phyloP scores from a whole-genome alignment of 2,113 vertebrate species.

The Corynorhinus townsendii region DNA sequence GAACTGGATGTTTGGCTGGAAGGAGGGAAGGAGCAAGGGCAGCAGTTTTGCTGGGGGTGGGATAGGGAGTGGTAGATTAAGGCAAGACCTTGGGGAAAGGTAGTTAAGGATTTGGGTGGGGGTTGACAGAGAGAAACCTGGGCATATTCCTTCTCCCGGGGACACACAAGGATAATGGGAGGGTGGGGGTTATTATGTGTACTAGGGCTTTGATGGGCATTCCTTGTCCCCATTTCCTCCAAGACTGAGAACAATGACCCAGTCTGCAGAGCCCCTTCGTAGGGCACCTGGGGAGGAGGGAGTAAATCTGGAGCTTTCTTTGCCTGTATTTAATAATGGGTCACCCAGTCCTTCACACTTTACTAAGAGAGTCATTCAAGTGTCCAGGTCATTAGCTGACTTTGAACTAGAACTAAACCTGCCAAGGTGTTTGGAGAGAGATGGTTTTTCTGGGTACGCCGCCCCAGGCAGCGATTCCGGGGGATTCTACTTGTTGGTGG shows the following conservation, averaged over 20 bases:
- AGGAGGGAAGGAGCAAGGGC: not conserved
- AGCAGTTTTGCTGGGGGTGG: not conserved
- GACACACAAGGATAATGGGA: not conserved
- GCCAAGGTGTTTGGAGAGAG: not conserved
- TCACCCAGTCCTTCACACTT: slow-evolving; percentile 58
- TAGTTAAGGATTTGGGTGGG: not conserved
- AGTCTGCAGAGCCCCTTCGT: not conserved
- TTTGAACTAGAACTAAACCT: slow-evolving; percentile 47
- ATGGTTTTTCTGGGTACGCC: not conserved
- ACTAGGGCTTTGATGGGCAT: not conserved
- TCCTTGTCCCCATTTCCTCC: not conserved
- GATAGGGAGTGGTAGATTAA: not conserved
- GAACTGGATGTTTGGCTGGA: not conserved
- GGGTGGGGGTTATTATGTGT: not conserved
- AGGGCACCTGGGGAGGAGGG: not conserved
- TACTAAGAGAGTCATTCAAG: slow-evolving; percentile 33
- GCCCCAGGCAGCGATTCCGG: not conserved
- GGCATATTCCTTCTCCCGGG: not conserved
- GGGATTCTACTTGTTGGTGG: not conserved
- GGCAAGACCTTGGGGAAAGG: not conserved
- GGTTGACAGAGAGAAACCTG: not conserved
- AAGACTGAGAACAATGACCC: not conserved
- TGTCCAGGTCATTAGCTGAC: slow-evolving; percentile 47
- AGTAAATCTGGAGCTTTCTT: slow-evolving; percentile 12
- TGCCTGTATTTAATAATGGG: slow-evolving; percentile 13